These are phyloP conservation scores for Tigriopus californicus DNA, from an alignment of 2,888 invertebrate species.

Conservation along the genomic window DNA sequence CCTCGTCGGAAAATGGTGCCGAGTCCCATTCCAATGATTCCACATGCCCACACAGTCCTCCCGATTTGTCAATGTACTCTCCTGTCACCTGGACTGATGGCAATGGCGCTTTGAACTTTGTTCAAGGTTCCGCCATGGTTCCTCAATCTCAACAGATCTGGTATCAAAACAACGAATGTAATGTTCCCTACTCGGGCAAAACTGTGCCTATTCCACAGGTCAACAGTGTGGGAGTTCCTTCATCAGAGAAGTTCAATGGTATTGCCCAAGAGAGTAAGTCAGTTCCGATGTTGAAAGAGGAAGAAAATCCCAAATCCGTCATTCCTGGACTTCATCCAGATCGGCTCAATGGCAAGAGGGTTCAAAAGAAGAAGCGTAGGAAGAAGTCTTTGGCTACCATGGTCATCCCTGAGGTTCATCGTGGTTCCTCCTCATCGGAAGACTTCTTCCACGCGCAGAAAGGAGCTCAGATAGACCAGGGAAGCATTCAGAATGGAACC, in stretches of 20 bases:
- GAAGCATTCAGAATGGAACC: no score
- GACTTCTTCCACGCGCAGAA: neutral
- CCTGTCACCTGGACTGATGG: constrained; percentile 5
- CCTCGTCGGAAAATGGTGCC: neutral
- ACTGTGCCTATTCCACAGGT: neutral
- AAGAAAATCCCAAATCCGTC: neutral
- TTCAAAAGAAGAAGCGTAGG: constrained; percentile 13
- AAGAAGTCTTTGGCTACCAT: neutral
- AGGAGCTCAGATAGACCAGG: no score
- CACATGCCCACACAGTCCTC: constrained; percentile 9
- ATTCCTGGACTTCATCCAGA: constrained; percentile 14
- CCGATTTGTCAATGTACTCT: neutral
- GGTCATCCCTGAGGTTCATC: neutral
- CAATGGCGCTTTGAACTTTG: neutral
- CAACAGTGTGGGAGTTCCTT: neutral
- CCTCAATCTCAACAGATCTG: neutral
- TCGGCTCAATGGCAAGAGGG: neutral
- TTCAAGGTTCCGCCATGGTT: neutral
- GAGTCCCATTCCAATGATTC: constrained; percentile 6
- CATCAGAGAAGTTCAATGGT: neutral
- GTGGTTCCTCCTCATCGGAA: constrained; percentile 5
- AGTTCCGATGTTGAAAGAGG: no score
- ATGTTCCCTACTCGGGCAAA: neutral
- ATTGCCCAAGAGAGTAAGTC: neutral
- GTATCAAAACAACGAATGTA: neutral